Evolutionary conservation across 1,140 invertebrate genomes (phyloP).

Genomic region (Drosophila santomea): DNA sequence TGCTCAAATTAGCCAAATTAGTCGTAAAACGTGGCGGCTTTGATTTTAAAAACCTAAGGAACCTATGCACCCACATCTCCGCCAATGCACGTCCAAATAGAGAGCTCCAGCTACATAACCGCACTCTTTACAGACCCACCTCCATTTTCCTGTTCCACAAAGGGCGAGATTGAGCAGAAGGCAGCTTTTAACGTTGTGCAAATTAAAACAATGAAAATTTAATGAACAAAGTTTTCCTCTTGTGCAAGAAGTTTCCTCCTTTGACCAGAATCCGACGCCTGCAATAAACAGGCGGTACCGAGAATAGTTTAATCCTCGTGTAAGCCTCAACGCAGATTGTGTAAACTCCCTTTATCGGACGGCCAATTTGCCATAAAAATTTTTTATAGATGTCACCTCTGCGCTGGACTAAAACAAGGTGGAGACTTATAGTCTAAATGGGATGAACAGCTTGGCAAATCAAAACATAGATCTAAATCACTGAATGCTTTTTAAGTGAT

Average conservation of each 20-base stretch:
- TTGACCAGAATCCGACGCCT: constrained; percentile 29
- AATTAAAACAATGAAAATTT: constrained; percentile 82
- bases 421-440: background rate
- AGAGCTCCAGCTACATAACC: constrained; percentile 20
- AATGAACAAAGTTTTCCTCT: constrained; percentile 68
- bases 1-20: constrained; percentile 74
- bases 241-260: constrained; percentile 28
- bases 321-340: constrained; percentile 31
- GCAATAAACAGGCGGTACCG: background rate
- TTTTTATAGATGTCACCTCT: constrained; percentile 4
- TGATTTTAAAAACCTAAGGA: constrained; percentile 29
- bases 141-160: constrained; percentile 1
- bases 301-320: constrained; percentile 37
- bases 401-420: constrained; percentile 4
- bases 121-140: constrained; percentile 6
- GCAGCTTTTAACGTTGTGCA: constrained; percentile 47
- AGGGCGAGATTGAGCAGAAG: background rate
- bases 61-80: constrained; percentile 17
- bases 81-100: constrained; percentile 13
- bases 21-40: constrained; percentile 59
- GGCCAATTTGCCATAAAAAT: constrained; percentile 28
- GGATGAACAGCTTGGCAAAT: too few species aligned
- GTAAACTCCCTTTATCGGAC: constrained; percentile 26
- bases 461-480: too few species aligned
- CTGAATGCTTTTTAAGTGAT: too few species aligned